Base-by-base conservation (phyloP, 2,888 invertebrate species). In the Rhopalosiphum nymphaeae region DNA sequence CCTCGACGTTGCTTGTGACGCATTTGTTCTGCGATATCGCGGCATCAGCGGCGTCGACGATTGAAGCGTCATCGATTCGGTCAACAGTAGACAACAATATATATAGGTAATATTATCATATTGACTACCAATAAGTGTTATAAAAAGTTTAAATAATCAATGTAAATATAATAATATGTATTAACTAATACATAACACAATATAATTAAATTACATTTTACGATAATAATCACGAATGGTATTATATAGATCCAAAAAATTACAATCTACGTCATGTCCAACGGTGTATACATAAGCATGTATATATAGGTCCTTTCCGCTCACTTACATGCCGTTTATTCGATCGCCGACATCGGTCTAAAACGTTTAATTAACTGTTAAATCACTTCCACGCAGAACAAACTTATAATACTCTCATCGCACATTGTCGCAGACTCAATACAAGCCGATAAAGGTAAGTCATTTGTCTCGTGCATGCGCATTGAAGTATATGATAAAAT, bases 1-100 rank as follows among this genome's bases (percentile, higher is more conserved):
- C 78, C 78, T 78, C 78, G 36, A 78, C 21, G 78, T 78, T 16
- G 46, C 25, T 36, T 36, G 67, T 90, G 67, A 90, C 90, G 90
- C 67, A 90, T 90, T 67, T 4, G 25, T 67, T n/a, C 25, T 29
- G 57, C 16, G 36, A 89, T 56, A 42, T 42, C 46, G 11, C 57
- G 61, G 44, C 0, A 11, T 21, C 16, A 49, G 42, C 0, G 21
- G 21, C 9, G 21, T 29, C 21, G 67, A 1, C 46, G 67, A 42
- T 44, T 46, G 11, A 86, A 86, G 29, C 86, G 86, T 86, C 86
- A 86, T 86, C 46, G n/a, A 86, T 86, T 49, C 29, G 29, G 29
- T 86, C n/a, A 46, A 86, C n/a, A 86, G 29, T 46, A 44, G 42
- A 16, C 67, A 67, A 36, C 21, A 78, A 78, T 78, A 21, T 78